Evolutionary conservation across 2,113 vertebrate species (phyloP).

Genomic region (Stigmatopora argus): DNA sequence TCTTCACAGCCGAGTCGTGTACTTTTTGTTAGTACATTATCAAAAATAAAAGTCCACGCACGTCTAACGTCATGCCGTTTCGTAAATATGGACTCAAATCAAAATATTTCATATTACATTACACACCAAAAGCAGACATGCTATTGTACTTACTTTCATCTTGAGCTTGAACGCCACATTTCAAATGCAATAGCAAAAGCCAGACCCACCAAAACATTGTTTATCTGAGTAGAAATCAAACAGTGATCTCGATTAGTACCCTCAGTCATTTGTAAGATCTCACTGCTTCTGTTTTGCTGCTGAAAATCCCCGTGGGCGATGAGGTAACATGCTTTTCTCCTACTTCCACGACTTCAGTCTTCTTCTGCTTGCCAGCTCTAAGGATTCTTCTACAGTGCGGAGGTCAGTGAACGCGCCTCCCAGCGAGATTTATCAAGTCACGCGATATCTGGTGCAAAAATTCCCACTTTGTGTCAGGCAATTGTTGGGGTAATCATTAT

Average conservation of each 20-base stretch:
- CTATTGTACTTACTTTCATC: constrained; percentile 52
- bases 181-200: constrained; percentile 8
- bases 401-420: not conserved
- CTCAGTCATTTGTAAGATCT: not conserved
- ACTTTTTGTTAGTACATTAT: too few species aligned
- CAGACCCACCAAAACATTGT: constrained; percentile 35
- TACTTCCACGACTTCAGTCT: not conserved
- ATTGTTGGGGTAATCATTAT: too few species aligned
- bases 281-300: constrained; percentile 1
- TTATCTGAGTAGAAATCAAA: not conserved
- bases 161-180: constrained; percentile 38
- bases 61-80: not conserved
- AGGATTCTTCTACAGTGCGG: not conserved
- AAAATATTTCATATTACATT: not conserved
- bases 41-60: not conserved
- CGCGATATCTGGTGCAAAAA: constrained; percentile 30
- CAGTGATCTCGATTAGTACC: not conserved
- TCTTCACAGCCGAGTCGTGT: too few species aligned
- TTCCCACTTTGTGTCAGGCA: not conserved
- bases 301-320: not conserved
- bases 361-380: not conserved
- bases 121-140: not conserved
- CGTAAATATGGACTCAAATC: not conserved
- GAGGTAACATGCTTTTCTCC: constrained; percentile 32
- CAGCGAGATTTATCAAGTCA: constrained; percentile 16